A percentile compares a stretch with the other conserved stretches of the same genome.
phyloP scores from a whole-genome alignment of 2,797 vertebrate genomes.

The Poliocrania exsul region DNA sequence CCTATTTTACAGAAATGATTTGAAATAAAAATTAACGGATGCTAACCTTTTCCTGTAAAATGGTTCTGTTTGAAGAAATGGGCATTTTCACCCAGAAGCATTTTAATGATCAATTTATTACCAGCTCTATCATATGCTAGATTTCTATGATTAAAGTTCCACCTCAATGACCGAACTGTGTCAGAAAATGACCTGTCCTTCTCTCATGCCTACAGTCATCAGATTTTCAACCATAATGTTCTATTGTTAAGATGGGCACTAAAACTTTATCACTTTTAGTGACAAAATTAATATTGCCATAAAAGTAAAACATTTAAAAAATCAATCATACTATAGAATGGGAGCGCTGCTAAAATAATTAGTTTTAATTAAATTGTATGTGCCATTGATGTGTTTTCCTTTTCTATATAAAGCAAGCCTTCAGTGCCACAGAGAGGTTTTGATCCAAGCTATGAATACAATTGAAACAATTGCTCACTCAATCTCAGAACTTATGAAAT shows the following conservation, averaged over 20 bases:
- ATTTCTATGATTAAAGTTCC: background rate
- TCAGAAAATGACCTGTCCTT: background rate
- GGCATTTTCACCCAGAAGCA: background rate
- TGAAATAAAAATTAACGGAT: background rate
- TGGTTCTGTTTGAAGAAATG: background rate
- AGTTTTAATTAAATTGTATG: background rate
- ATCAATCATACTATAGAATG: background rate
- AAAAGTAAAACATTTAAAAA: slow-evolving; percentile 21
- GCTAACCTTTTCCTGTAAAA: background rate
- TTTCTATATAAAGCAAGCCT: background rate
- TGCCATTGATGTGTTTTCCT: background rate
- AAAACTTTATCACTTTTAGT: background rate
- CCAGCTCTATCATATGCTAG: background rate
- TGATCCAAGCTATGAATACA: background rate
- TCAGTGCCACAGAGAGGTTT: background rate
- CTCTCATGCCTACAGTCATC: background rate
- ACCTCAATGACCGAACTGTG: background rate
- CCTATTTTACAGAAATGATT: background rate
- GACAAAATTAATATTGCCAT: background rate
- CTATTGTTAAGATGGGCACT: background rate
- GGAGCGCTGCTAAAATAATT: background rate
- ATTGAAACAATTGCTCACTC: background rate
- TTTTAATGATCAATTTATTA: slow-evolving; percentile 1
- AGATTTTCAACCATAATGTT: background rate
- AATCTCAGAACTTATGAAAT: background rate